Percentiles rank a stretch among this genome's conserved stretches.
These are phyloP conservation scores for Luscinia megarhynchos DNA, from an alignment of 2,797 vertebrate genomes.

Conservation along the genomic window DNA sequence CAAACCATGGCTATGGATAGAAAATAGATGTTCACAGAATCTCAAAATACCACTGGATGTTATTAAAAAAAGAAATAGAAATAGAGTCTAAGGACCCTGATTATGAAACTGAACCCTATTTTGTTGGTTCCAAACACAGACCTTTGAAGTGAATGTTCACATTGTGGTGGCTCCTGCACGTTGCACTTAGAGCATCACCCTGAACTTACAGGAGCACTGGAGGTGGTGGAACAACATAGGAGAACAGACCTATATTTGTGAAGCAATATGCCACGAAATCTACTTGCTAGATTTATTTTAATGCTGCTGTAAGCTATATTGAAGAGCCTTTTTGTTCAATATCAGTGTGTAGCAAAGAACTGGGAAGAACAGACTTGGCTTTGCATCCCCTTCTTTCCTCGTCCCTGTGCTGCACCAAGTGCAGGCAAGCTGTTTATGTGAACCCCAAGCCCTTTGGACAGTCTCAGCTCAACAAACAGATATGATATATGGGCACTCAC, in stretches of 20 bases:
- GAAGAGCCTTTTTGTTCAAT: neutral
- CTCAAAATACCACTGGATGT: neutral
- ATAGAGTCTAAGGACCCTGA: neutral
- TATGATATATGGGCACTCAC: slow-evolving; percentile 39
- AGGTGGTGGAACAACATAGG: rapidly evolving
- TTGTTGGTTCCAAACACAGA: neutral
- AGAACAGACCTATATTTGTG: neutral
- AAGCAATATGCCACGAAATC: neutral
- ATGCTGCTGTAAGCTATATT: neutral
- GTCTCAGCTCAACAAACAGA: neutral
- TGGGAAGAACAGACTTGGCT: neutral
- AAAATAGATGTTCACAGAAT: neutral
- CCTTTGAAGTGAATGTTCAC: neutral
- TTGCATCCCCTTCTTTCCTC: neutral
- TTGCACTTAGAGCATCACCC: neutral
- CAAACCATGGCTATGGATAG: neutral
- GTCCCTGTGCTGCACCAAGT: neutral
- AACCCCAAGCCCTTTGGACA: slow-evolving; percentile 31
- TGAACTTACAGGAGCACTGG: neutral
- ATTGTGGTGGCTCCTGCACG: neutral
- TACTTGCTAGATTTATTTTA: neutral
- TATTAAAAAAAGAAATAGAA: neutral
- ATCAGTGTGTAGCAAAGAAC: neutral
- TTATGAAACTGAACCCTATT: neutral
- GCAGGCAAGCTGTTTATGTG: neutral